Base-by-base conservation (phyloP, 2,797 vertebrate species). In the Protosalanx chinensis region DNA sequence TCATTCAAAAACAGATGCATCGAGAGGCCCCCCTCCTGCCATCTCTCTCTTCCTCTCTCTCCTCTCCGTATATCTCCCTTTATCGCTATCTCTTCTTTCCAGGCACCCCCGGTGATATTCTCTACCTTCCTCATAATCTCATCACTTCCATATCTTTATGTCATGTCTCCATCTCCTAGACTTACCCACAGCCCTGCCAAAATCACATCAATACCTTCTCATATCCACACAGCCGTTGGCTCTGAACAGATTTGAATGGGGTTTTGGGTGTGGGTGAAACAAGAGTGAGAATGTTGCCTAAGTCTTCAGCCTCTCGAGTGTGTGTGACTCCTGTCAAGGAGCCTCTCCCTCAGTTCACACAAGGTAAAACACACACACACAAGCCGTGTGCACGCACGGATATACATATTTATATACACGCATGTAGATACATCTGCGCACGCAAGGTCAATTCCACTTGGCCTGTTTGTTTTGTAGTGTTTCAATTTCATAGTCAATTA, bases 1-100 rank as follows among this genome's bases (percentile, higher is more conserved):
- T 82, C 86, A 88, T 89, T 90, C 87, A 90, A 78, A 89, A 89
- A 84, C 89, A 89, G 87, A 91, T 91, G 90, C 79, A 80, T 77
- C 63, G 67, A 68, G 82, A 84, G 81, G 72, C 67, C 71, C 72
- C 74, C 53, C 73, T 70, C 86, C 73, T 68, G 23, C n/a, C 53
- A 15, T 18, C 53, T 68, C 51, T 59, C 32, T 35, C 58, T 23
- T 16, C 33, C 68, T 30, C n/a, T 30, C 23, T 57, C 27, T 37
- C 15, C 49, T 56, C 27, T 10, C 1, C 32, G 3, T 46, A 13
- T 46, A 41, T 13, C 8, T 46, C 41, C 41, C 2, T 46, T 12
- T 46, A 46, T 46, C 41, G 13, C 65, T 53, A 6, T 53, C 27
- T 53, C 12, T 37, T 35, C 66, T 67, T 15, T n/a, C 29, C 27